Base-by-base conservation (phyloP, 2,797 vertebrate species). In the Anniella stebbinsi region DNA sequence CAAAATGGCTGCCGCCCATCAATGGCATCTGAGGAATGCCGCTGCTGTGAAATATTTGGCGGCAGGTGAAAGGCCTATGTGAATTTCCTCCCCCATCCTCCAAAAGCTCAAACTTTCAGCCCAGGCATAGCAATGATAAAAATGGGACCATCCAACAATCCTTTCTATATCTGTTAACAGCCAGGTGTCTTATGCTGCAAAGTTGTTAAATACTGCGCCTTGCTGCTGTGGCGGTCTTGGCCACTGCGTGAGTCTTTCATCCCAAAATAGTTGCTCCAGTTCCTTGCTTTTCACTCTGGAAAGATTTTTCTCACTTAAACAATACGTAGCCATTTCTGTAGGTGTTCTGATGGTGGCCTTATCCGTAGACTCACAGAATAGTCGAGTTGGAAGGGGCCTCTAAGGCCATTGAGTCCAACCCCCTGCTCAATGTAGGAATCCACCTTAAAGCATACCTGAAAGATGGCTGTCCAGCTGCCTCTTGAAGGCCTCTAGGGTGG, bases 261-360 rank as follows among this genome's bases (percentile, higher is more conserved):
- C 60, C n/a, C 45, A 11, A 28, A 89, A 45, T 48, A 21, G 10
- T 77, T 67, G 54, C 45, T 25, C 51, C 33, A 63, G 67, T 87
- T 87, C 33, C n/a, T 90, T 70, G 33, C 51, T 92, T 23, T 48
- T 25, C 63, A 48, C 6, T 28, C 45, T 12, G 0, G n/a, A 78
- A 90, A 92, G 88, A 69, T 45, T 80, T 85, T 51, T 33, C 88
- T 73, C 66, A 77, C 18, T 84, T 83, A 41, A 88, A 73, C 66
- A 69, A 13, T 69, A n/a, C 0, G 2, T 0, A 0, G 72, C 60
- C 41, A n/a, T 21, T 84, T 45, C 91, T 86, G n/a, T 5, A 54
- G 41, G 6, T 4, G 6, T 73, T 93, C 78, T 87, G 80, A 54
- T 57, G 60, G n/a, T 18, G 21, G 41, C 15, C 21, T 13, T 45